A percentile compares a stretch with the other conserved stretches of the same genome.
These are phyloP conservation scores for Campodea augens DNA, from an alignment of 1,140 invertebrate species.

Conservation along the genomic window DNA sequence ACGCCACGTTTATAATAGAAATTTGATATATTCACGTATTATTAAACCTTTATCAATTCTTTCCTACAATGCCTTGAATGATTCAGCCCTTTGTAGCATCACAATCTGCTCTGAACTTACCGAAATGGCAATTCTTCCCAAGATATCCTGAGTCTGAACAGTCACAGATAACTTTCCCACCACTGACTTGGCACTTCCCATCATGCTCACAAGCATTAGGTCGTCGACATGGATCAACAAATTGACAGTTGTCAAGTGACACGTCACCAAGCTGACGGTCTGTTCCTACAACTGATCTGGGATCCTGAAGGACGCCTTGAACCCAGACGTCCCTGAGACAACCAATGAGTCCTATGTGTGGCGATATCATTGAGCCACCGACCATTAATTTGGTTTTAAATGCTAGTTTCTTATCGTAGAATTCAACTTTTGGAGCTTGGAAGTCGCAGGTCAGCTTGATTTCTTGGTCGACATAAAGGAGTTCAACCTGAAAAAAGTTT, in stretches of 20 bases:
- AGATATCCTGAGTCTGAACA: slow-evolving; percentile 68
- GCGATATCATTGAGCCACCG: not conserved
- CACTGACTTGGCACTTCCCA: slow-evolving; percentile 69
- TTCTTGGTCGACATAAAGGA: slow-evolving; percentile 52
- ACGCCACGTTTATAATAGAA: not conserved
- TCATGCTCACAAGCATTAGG: slow-evolving; percentile 81
- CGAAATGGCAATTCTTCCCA: slow-evolving; percentile 84
- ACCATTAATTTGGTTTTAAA: not conserved
- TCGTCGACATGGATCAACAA: slow-evolving; percentile 69
- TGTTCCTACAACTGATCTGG: slow-evolving; percentile 59
- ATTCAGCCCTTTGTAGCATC: no score
- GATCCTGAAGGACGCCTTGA: slow-evolving; percentile 49
- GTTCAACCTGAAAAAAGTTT: slow-evolving; percentile 30
- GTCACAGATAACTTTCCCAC: slow-evolving; percentile 69
- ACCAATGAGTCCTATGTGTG: slow-evolving; percentile 49
- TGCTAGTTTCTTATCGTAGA: slow-evolving; percentile 25
- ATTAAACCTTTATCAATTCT: not conserved
- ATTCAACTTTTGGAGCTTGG: slow-evolving; percentile 43
- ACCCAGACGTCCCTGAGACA: slow-evolving; percentile 75
- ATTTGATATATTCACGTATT: not conserved
- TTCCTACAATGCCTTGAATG: not conserved
- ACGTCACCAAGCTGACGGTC: slow-evolving; percentile 65
- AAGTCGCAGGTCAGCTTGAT: slow-evolving; percentile 53
- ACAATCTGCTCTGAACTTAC: slow-evolving; percentile 23
- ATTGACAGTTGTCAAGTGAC: slow-evolving; percentile 72